Conservation (phyloP, 2,797 vertebrate species). For the Ctenosaura bakeri region DNA sequence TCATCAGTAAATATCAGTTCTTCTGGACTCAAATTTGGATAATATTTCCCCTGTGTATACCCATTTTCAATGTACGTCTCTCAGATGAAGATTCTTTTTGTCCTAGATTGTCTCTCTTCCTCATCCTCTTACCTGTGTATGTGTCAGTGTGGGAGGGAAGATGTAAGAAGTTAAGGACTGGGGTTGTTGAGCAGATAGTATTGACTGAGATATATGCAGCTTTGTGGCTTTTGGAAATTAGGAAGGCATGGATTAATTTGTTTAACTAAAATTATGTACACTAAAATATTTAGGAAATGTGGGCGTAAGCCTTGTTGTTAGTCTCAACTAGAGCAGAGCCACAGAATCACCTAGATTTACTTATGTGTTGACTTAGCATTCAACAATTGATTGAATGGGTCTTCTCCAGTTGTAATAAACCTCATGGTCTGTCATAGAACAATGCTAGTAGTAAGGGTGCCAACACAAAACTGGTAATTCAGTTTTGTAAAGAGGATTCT, state of each 20-base stretch:
- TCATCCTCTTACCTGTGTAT: not conserved
- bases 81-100: not conserved
- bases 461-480: not conserved
- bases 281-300: not conserved
- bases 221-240: not conserved
- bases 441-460: not conserved
- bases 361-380: not conserved
- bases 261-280: not conserved
- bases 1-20: not conserved
- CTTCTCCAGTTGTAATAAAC: too few relatives aligned
- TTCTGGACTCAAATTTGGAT: not conserved
- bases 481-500: not conserved
- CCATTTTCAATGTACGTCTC: not conserved
- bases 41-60: not conserved
- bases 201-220: not conserved
- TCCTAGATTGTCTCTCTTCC: too few relatives aligned
- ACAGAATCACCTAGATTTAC: not conserved
- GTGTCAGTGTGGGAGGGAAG: not conserved
- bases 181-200: not conserved
- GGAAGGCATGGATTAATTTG: constrained; percentile 1
- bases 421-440: not conserved
- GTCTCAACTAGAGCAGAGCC: not conserved
- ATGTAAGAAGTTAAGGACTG: not conserved
- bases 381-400: too few relatives aligned
- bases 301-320: too few relatives aligned